These are phyloP conservation scores for Papilio helenus DNA, from an alignment of 1,140 invertebrate genomes.

Conservation along the genomic window DNA sequence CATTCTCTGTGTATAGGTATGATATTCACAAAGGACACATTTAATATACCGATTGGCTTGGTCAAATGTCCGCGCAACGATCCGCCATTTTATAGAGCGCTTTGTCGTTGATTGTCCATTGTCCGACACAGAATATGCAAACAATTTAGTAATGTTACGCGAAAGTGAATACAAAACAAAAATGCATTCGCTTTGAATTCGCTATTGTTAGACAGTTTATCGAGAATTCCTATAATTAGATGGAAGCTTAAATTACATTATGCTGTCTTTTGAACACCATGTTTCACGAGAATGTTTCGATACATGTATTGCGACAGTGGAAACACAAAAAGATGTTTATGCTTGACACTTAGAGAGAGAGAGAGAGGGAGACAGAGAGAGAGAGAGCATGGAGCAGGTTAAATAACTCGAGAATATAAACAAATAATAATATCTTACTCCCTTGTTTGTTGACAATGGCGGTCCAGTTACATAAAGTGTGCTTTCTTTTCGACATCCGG, in stretches of 20 bases:
- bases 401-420: no score
- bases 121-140: constrained; percentile 18
- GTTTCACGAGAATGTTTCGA: no score
- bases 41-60: neutral
- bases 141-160: neutral
- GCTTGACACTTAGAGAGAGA: no score
- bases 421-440: neutral
- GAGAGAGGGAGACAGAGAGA: no score
- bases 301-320: no score
- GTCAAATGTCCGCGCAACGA: constrained; percentile 8
- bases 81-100: constrained; percentile 31
- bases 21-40: constrained; percentile 13
- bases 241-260: neutral
- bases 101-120: constrained; percentile 28
- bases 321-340: no score
- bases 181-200: neutral
- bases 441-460: neutral
- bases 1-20: neutral
- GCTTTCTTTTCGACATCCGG: constrained; percentile 21
- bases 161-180: constrained; percentile 14
- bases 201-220: neutral
- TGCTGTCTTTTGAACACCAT: neutral
- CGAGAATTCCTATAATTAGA: neutral
- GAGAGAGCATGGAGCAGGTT: no score
- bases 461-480: neutral